Base-by-base conservation (phyloP, 2,888 invertebrate genomes). In the Ormyrus nitidulus region DNA sequence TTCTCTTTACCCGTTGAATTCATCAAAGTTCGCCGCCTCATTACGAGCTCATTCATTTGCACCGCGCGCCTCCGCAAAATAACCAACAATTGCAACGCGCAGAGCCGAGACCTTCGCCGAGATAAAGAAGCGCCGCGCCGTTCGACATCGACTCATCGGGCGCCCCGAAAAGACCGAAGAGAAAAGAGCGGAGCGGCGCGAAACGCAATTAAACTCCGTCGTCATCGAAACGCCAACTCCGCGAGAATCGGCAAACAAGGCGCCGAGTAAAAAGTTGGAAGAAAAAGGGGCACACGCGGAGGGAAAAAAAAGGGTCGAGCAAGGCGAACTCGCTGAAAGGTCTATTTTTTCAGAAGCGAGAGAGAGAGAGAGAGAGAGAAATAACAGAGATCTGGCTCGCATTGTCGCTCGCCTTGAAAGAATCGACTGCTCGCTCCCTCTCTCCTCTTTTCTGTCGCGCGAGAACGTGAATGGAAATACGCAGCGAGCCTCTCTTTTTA, bases 31-130 rank as follows among this genome's bases (percentile, higher is more conserved):
- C 10, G 34, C 54, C 61, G 54, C 48, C 19, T 75, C 68, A 75
- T 75, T 68, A 75, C 34, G 58, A 34, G 44, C 68, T 51, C 59
- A 75, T 75, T 75, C 75, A 61, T 61, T 61, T 10, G 11, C 61
- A 19, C 19, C 1, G 10, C 10, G 11, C 19, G 2, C 48, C 5
- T 5, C 44, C 53, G 61, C 19, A 64, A 19, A 73, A 54, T 44
- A 13, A 13, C 46, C 61, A 53, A 61, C 75, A 61, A 58, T 1
- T 13, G 66, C 71, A 59, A 0, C 19, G 51, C 7, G 0, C 61
- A 6, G 2, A 6, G 2, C 19, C 19, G 19, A 19, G 19, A 19
- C 19, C 19, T 19, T 1, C 19, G 1, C 19, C 7, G 11, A 56
- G 8, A 69, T n/a, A 44, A 46, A 54, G 46, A 66, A 13, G 51